A percentile compares a stretch with the other conserved stretches of the same genome.
Conservation (phyloP, 2,888 invertebrate genomes). For the Coecobrya sp. region DNA sequence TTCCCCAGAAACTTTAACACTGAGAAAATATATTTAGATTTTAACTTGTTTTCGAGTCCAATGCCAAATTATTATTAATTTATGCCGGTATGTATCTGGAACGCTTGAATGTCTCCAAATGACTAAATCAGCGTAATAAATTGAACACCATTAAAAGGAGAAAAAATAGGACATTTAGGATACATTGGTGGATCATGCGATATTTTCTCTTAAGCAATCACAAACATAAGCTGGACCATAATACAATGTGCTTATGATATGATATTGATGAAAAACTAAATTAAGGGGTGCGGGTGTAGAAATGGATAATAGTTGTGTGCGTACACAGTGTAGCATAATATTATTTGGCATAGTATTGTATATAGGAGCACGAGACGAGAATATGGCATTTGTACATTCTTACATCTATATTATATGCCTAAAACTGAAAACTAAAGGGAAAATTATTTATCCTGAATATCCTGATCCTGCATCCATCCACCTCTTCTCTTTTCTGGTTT, state of each 20-base stretch:
- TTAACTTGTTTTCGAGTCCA: neutral
- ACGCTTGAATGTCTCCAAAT: neutral
- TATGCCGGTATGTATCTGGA: neutral
- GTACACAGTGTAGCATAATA: neutral
- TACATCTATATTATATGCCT: neutral
- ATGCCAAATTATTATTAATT: neutral
- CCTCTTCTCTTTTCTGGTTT: neutral
- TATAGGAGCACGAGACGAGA: conserved; percentile 27
- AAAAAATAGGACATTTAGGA: too few relatives aligned
- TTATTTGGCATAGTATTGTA: neutral
- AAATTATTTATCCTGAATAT: neutral
- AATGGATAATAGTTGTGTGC: neutral
- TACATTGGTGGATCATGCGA: conserved; percentile 22
- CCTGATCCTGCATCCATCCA: neutral
- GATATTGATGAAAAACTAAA: neutral
- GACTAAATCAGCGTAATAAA: neutral
- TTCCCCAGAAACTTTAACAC: neutral
- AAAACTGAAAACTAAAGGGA: neutral
- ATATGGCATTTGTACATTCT: neutral
- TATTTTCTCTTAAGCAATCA: conserved; percentile 4
- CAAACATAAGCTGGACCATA: neutral
- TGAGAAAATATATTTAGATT: neutral
- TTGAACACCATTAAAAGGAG: neutral
- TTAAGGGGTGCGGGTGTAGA: conserved; percentile 30
- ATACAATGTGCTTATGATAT: neutral